Conservation (phyloP, 2,797 vertebrate genomes). For the Poeciliopsis presidionis region DNA sequence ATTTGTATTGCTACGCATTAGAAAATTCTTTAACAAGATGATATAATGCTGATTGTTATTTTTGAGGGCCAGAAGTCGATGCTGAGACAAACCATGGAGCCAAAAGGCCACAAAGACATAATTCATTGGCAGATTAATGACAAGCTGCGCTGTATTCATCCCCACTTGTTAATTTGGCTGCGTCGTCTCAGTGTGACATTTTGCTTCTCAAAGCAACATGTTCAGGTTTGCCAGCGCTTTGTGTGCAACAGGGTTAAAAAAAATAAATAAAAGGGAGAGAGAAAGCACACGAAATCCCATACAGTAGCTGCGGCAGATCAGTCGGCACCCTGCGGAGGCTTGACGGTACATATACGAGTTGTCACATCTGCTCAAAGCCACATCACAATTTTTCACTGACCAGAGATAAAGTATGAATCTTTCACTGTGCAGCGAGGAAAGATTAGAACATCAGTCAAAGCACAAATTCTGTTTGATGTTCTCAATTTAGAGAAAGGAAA, state of each 20-base stretch:
- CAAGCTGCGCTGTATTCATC: constrained; percentile 6
- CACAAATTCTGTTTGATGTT: constrained; percentile 48
- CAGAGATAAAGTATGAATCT: constrained; percentile 39
- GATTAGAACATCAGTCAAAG: constrained; percentile 61
- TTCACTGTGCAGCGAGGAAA: constrained; percentile 31
- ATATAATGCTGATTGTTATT: constrained; percentile 32
- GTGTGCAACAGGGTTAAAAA: constrained; percentile 26
- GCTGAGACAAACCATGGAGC: constrained; percentile 13
- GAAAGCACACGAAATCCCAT: constrained; percentile 26
- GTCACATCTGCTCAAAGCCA: constrained; percentile 45
- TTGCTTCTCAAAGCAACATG: constrained; percentile 21
- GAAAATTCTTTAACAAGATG: constrained; percentile 25
- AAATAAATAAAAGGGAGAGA: constrained; percentile 10
- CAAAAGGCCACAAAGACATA: constrained; percentile 4
- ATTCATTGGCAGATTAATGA: constrained; percentile 32
- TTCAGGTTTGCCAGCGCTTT: constrained; percentile 16
- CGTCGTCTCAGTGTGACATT: constrained; percentile 16
- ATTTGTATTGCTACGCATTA: constrained; percentile 38
- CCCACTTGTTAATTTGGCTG: constrained; percentile 5
- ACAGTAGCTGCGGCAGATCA: constrained; percentile 32
- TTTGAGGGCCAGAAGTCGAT: constrained; percentile 12
- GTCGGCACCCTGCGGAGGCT: constrained; percentile 41
- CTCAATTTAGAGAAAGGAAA: constrained; percentile 59
- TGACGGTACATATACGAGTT: constrained; percentile 32
- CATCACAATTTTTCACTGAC: constrained; percentile 44